Percentiles rank a stretch among this genome's conserved stretches.
phyloP scores from a whole-genome alignment of 2,888 invertebrate species.

The Philereme transversata region DNA sequence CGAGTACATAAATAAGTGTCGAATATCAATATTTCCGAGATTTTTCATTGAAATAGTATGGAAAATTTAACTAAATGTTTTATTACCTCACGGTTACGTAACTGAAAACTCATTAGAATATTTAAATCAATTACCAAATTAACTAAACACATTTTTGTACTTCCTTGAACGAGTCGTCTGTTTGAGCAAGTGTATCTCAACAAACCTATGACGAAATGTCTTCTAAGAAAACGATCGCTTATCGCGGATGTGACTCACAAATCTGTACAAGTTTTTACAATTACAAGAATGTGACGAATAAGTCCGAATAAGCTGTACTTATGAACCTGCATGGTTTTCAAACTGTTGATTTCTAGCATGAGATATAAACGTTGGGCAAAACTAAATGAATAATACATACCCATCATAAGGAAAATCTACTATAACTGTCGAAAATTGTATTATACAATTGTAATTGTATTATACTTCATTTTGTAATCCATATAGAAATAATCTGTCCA shows the following conservation, averaged over 20 bases:
- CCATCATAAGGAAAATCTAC: too few relatives aligned
- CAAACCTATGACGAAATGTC: slow-evolving; percentile 27
- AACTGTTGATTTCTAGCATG: slow-evolving; percentile 20
- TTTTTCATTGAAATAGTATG: too few relatives aligned
- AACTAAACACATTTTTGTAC: slow-evolving; percentile 1
- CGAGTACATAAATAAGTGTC: too few relatives aligned
- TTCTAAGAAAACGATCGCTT: slow-evolving; percentile 38
- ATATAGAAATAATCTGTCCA: too few relatives aligned
- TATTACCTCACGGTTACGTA: not conserved
- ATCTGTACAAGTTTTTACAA: slow-evolving; percentile 47
- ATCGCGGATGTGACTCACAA: slow-evolving; percentile 56
- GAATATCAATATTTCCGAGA: too few relatives aligned
- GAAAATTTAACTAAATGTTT: too few relatives aligned
- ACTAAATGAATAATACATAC: not conserved
- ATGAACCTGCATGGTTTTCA: slow-evolving; percentile 9
- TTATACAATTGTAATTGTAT: too few relatives aligned
- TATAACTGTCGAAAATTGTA: too few relatives aligned
- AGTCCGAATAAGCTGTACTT: not conserved
- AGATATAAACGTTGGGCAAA: slow-evolving; percentile 24
- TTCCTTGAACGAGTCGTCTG: slow-evolving; percentile 10
- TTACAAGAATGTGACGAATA: slow-evolving; percentile 34
- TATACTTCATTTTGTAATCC: too few relatives aligned
- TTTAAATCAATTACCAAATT: slow-evolving; percentile 7
- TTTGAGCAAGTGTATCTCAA: slow-evolving; percentile 23
- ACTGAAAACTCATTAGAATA: slow-evolving; percentile 1